Percentiles rank a stretch among this genome's conserved stretches.
Evolutionary conservation across 1,140 invertebrate genomes (phyloP).

Genomic region (Polyergus mexicanus): DNA sequence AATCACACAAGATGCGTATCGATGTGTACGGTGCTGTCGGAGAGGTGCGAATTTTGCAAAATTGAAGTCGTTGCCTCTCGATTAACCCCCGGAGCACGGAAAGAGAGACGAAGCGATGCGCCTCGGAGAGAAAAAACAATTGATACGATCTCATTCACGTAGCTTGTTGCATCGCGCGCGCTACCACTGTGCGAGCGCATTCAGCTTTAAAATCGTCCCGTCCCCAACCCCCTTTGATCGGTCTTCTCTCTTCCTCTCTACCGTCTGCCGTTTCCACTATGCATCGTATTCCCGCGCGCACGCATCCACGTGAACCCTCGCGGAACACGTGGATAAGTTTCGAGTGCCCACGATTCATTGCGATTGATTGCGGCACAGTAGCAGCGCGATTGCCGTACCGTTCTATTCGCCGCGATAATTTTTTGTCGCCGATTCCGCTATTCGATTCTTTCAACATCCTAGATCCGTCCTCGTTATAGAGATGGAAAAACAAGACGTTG

Average conservation of each 20-base stretch:
- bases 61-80: slow-evolving; percentile 72
- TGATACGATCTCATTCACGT: slow-evolving; percentile 77
- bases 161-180: slow-evolving; percentile 67
- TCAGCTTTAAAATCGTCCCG: slow-evolving; percentile 75
- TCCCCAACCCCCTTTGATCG: slow-evolving; percentile 26
- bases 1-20: slow-evolving; percentile 32
- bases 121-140: slow-evolving; percentile 78
- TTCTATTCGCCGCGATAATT: slow-evolving; percentile 58
- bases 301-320: slow-evolving; percentile 56
- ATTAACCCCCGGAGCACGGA: slow-evolving; percentile 72
- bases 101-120: slow-evolving; percentile 64
- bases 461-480: slow-evolving; percentile 55
- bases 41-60: slow-evolving; percentile 71
- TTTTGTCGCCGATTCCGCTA: slow-evolving; percentile 31
- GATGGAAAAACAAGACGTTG: slow-evolving; percentile 54
- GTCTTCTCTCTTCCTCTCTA: slow-evolving; percentile 27
- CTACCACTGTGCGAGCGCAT: slow-evolving; percentile 63
- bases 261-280: background rate
- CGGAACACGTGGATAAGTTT: slow-evolving; percentile 73
- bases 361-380: slow-evolving; percentile 68
- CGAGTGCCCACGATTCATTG: slow-evolving; percentile 72
- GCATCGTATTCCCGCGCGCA: slow-evolving; percentile 52
- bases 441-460: slow-evolving; percentile 59
- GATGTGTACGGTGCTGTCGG: slow-evolving; percentile 5
- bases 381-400: slow-evolving; percentile 56